A percentile compares a stretch with the other conserved stretches of the same genome.
phyloP scores from a whole-genome alignment of 1,140 invertebrate species.

The Platyscapa corneri region DNA sequence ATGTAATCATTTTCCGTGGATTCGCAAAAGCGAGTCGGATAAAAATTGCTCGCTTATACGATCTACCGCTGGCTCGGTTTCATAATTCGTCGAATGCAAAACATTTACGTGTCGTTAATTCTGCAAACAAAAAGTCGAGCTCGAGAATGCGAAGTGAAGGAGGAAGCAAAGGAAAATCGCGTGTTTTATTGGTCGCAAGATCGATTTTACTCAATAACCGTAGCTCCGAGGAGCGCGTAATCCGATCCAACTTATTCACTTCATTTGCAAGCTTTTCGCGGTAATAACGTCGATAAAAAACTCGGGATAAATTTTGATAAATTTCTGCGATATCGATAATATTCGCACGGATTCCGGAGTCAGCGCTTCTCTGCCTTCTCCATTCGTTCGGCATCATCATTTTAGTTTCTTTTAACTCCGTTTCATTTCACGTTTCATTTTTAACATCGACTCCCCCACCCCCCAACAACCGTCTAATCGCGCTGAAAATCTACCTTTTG shows the following conservation, averaged over 20 bases:
- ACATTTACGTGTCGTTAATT: background rate
- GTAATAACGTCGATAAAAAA: constrained; percentile 13
- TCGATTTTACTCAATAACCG: background rate
- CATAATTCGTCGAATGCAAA: background rate
- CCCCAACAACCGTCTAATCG: too few species aligned
- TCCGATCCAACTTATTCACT: background rate
- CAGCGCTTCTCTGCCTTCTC: background rate
- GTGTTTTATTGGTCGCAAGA: background rate
- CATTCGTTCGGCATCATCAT: background rate
- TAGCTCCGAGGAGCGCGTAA: background rate
- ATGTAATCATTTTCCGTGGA: background rate
- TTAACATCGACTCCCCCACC: background rate
- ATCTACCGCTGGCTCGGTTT: background rate
- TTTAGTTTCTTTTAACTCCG: background rate
- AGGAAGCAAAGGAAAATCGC: too few species aligned
- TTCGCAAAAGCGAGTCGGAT: background rate
- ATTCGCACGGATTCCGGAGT: background rate
- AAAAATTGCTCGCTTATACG: background rate
- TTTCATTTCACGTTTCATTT: background rate
- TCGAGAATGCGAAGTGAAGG: background rate
- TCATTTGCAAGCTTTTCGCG: constrained; percentile 9
- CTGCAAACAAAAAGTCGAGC: background rate
- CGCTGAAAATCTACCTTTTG: too few species aligned
- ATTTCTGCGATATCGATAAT: constrained; percentile 5
- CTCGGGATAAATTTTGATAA: constrained; percentile 39